Base-by-base conservation (phyloP, 2,888 invertebrate genomes). In the Latrodectus elegans region DNA sequence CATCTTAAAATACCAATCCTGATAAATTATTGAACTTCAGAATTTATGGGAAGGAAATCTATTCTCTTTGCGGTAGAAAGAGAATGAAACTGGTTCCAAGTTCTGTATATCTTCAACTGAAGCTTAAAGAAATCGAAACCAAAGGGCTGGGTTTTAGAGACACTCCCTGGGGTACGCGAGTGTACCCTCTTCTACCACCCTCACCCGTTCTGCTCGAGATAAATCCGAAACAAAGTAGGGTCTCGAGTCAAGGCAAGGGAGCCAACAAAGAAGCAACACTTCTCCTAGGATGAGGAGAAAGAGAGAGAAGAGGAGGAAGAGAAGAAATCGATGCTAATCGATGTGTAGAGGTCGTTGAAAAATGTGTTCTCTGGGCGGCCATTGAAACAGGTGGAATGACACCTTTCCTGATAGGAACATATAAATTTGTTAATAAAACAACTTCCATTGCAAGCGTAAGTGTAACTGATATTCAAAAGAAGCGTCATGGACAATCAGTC, bases 281-380 rank as follows among this genome's bases (percentile, higher is more conserved):
- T 26, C 22, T 22, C 12, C 22, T 17, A 22, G 73, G 53, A 74
- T n/a, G 38, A 49, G 64, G 71, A 79, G 53, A 12, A 79, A 26
- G 26, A 22, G 38, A 22, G 26, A 14, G 55, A 52, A 52, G 49
- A n/a, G 53, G 73, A 17, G 49, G 78, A 51, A 22, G n/a, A 11
- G 83, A 71, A 83, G 83, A 83, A 83, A 83, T 83, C 83, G 76
- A 83, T 83, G 83, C 83, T 77, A 83, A 83, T 83, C 83, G 83
- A 83, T 83, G 76, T 76, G 83, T 76, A 83, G 76, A 71, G 76
- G 76, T 83, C 83, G 76, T 76, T 76, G 83, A 83, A 76, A 83
- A 83, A 76, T 76, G 83, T 83, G 76, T 77, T 71, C 76, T 77
- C 64, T 49, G 17, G 81, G 53, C 55, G 55, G 75, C 76, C 71